Percentiles rank a stretch among this genome's conserved stretches.
phyloP scores from a whole-genome alignment of 2,797 vertebrate genomes.

The Peromyscus attwateri region DNA sequence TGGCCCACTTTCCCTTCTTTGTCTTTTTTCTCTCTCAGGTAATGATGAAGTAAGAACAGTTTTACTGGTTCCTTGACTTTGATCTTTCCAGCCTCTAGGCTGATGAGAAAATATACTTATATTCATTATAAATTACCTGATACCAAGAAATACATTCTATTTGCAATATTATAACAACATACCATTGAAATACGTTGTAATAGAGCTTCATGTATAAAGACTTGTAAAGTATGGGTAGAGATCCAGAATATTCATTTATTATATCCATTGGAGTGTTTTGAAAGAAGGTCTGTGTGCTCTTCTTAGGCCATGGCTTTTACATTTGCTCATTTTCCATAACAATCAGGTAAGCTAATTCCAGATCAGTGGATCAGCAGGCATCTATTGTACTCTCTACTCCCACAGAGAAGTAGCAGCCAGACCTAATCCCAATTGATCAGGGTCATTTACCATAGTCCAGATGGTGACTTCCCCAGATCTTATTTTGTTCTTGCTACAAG shows the following conservation, averaged over 20 bases:
- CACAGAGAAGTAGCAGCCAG: neutral
- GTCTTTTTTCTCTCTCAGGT: neutral
- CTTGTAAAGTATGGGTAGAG: neutral
- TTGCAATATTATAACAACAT: too few relatives aligned
- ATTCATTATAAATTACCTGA: neutral
- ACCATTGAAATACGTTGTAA: neutral
- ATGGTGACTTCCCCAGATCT: neutral
- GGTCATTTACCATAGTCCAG: neutral
- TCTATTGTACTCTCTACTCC: neutral
- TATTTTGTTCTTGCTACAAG: neutral
- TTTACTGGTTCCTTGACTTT: neutral
- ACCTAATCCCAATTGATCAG: neutral
- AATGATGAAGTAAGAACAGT: neutral
- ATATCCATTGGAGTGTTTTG: neutral
- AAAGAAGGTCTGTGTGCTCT: rapidly evolving
- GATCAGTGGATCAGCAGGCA: neutral
- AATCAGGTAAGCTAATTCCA: neutral
- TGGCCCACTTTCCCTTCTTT: neutral
- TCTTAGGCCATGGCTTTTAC: neutral
- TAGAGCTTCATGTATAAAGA: neutral
- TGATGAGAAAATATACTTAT: neutral
- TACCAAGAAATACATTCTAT: neutral
- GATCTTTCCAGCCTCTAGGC: neutral
- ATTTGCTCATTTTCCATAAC: neutral
- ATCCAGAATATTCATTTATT: neutral